Base-by-base conservation (phyloP, 1,140 invertebrate species). In the Harpegnathos saltator region DNA sequence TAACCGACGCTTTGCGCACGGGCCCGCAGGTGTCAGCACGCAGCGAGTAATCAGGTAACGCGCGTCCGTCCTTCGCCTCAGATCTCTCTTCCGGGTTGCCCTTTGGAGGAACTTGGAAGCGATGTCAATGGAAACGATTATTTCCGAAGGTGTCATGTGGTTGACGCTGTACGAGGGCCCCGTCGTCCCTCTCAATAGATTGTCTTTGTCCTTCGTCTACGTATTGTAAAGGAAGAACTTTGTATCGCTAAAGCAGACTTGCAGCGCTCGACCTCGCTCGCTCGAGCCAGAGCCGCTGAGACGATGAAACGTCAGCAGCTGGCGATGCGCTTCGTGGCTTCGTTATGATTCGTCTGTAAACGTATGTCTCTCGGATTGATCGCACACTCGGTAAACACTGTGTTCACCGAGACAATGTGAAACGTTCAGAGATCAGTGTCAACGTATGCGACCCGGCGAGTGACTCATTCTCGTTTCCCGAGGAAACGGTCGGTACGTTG, bases 11-110 rank as follows among this genome's bases (percentile, higher is more conserved):
- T 88, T 88, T 82, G 71, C 59, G 73, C 52, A 85, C 82, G 65
- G 80, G 77, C 91, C 90, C 89, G 84, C 91, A 92, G 91, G 90
- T 92, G 91, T 92, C 92, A 93, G 86, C 91, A 92, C 90, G 75
- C 74, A 90, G 65, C 88, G 83, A 87, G 61, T 85, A 68, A 82
- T 89, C 85, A 86, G 85, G 88, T 86, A 85, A 65, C 44, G 54
- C 24, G 24, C n/a, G 17, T 44, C 19, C 38, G 33, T 48, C 5
- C 11, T 15, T 24, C 54, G 38, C 1, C 19, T 22, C 38, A 22
- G 71, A 63, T 11, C 11, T 9, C 11, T 9, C 17, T 63, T 58
- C 38, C n/a, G 26, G 0, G n/a, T 52, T 33, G 52, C 24, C 19
- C 22, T 4, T 14, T 14, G 22, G 54, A 11, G 15, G 59, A 3